A percentile compares a stretch with the other conserved stretches of the same genome.
These are phyloP conservation scores for Eciton burchellii DNA, from an alignment of 1,140 invertebrate species.

Conservation along the genomic window DNA sequence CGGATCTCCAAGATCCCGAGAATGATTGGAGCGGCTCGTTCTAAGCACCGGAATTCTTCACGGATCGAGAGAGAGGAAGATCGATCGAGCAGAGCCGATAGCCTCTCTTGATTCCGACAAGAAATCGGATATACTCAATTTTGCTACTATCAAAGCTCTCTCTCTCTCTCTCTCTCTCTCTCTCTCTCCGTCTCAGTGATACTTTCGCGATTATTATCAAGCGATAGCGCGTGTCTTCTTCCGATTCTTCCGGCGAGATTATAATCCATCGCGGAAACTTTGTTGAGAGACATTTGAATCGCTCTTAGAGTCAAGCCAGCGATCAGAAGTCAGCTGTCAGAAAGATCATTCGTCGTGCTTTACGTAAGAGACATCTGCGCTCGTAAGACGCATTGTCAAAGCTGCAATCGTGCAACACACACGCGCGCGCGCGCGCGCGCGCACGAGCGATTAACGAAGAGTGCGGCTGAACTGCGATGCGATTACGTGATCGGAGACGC, in stretches of 20 bases:
- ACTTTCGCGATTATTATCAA: too few species aligned
- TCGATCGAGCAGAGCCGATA: not conserved
- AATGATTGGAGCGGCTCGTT: too few species aligned
- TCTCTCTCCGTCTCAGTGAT: too few species aligned
- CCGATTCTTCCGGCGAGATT: too few species aligned
- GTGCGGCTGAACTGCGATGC: slow-evolving; percentile 32
- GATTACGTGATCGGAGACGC: slow-evolving; percentile 41
- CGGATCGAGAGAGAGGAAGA: not conserved
- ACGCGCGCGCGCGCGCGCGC: not conserved
- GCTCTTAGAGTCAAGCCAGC: not conserved
- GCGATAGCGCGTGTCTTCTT: too few species aligned
- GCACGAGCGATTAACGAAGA: slow-evolving; percentile 50
- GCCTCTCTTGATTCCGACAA: not conserved
- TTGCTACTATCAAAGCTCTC: too few species aligned
- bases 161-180: too few species aligned
- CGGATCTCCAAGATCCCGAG: too few species aligned
- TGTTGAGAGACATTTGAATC: too few species aligned
- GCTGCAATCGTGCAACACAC: not conserved
- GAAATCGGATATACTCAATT: not conserved
- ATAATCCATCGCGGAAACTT: too few species aligned
- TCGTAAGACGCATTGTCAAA: slow-evolving; percentile 10
- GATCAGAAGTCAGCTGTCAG: not conserved
- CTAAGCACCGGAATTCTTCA: not conserved
- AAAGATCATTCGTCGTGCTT: not conserved
- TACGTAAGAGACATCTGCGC: slow-evolving; percentile 46